Evolutionary conservation across 2,888 invertebrate genomes (phyloP), one percentile per base, ranked within the genome.

Genomic region (Diarsia dahlii): DNA sequence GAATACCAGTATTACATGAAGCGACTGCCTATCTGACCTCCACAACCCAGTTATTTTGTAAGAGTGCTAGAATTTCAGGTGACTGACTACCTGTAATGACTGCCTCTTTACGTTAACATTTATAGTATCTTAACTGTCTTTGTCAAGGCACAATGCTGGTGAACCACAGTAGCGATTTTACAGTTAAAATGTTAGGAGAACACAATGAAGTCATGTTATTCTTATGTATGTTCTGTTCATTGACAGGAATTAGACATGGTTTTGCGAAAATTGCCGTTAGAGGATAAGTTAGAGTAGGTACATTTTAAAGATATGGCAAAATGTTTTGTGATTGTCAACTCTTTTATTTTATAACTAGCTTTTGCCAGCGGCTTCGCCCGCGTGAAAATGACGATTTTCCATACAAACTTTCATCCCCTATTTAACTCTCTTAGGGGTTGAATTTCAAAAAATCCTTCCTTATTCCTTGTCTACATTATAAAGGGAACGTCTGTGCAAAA

Each of bases 191-290:
- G 3, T 39, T 23, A 13, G 34, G 34, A 20, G 34, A 58, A 9
- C 23, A 45, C 5, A 20, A 39, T 8, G 6, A n/a, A 74, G 23
- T 9, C 28, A 28, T 50, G 18, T 28, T 18, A n/a, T n/a, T 74
- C 10, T 6, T 71, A n/a, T 68, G 46, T 71, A 34, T 72, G 56
- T 45, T 48, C 20, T 56, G 15, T 73, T 73, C 73, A 58, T 58
- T 73, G 39, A 45, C 50, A 71, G 2, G 23, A 13, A 71, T 71
- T 52, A 71, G 50, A 10, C 3, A 52, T 52, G 45, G 39, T 52
- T 52, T 15, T 3, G 2, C 23, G 45, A 9, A 50, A 34, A 50
- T 9, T 50, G 13, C 68, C 48, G 68, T 71, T 71, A 50, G n/a
- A 13, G 39, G 39, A 39, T 8, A 39, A 39, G 6, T 39, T 39